These are phyloP conservation scores for Acanthosepion esculentum DNA, from an alignment of 2,888 invertebrate species.

Conservation along the genomic window DNA sequence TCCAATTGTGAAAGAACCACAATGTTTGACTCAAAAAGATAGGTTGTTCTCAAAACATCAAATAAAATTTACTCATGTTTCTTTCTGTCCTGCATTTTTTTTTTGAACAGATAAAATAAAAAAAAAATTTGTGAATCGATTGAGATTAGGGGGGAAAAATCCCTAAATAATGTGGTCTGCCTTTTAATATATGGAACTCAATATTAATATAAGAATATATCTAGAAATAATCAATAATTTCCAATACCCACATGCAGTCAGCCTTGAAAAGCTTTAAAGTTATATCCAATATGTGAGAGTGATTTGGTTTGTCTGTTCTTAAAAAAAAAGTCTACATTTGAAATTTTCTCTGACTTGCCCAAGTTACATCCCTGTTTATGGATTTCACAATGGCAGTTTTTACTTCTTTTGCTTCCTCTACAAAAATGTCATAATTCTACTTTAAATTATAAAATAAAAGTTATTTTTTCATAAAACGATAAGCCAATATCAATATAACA, in stretches of 20 bases:
- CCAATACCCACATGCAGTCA: conserved; percentile 20
- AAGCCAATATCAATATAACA: not conserved
- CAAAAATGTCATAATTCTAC: not conserved
- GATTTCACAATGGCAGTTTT: not conserved
- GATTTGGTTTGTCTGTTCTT: not conserved
- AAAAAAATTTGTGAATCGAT: not conserved
- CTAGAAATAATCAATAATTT: not conserved
- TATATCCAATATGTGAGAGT: not conserved
- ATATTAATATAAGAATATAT: not conserved
- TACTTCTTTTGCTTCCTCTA: not conserved
- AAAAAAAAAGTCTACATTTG: not conserved
- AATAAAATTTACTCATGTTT: not conserved
- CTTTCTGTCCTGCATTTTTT: not conserved
- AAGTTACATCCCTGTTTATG: not conserved
- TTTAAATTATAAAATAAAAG: not conserved
- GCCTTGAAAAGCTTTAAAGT: conserved; percentile 9
- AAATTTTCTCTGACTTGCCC: conserved; percentile 2
- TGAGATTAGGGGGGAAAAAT: not conserved
- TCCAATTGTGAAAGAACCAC: conserved; percentile 5
- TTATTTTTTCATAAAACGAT: not conserved
- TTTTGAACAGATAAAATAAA: not conserved
- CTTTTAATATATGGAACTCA: conserved; percentile 17
- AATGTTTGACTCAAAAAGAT: conserved; percentile 9
- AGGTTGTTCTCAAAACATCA: not conserved
- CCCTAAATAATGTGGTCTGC: not conserved